Conservation (phyloP, 1,140 invertebrate species). For the Gonioctena quinquepunctata region DNA sequence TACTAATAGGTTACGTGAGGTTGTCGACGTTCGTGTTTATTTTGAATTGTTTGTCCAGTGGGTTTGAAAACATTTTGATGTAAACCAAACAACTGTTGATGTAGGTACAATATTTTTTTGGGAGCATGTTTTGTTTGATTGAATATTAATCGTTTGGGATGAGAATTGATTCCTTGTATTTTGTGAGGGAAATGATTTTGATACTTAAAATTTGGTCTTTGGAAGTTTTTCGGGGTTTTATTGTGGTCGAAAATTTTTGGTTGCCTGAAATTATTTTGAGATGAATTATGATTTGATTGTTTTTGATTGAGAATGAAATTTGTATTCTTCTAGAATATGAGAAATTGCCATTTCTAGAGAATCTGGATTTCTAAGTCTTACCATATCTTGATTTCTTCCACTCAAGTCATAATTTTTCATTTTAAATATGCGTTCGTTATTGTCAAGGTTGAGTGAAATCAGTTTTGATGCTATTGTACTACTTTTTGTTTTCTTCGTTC, state of each 20-base stretch:
- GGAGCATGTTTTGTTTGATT: too few species aligned
- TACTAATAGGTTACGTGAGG: too few species aligned
- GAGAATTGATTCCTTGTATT: neutral
- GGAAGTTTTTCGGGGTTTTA: neutral
- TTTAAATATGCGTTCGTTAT: too few species aligned
- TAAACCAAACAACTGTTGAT: too few species aligned
- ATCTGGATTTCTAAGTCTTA: slow-evolving; percentile 18
- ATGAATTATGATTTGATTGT: too few species aligned
- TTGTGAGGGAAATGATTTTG: neutral
- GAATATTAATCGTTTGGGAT: neutral
- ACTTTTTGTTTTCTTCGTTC: slow-evolving; percentile 14
- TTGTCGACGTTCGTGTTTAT: too few species aligned
- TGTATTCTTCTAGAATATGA: slow-evolving; percentile 4
- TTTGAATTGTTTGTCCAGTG: too few species aligned
- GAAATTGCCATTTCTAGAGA: slow-evolving; percentile 7
- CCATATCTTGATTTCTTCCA: slow-evolving; percentile 7
- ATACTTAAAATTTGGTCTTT: neutral
- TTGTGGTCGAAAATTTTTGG: neutral
- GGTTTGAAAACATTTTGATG: too few species aligned
- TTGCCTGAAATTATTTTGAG: neutral
- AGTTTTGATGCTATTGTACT: slow-evolving; percentile 14
- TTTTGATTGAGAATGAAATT: neutral
- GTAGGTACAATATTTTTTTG: too few species aligned
- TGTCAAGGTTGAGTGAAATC: neutral
- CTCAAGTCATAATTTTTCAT: slow-evolving; percentile 15